Evolutionary conservation across 2,797 vertebrate species (phyloP).

Genomic region (Coracias cyanogaster): DNA sequence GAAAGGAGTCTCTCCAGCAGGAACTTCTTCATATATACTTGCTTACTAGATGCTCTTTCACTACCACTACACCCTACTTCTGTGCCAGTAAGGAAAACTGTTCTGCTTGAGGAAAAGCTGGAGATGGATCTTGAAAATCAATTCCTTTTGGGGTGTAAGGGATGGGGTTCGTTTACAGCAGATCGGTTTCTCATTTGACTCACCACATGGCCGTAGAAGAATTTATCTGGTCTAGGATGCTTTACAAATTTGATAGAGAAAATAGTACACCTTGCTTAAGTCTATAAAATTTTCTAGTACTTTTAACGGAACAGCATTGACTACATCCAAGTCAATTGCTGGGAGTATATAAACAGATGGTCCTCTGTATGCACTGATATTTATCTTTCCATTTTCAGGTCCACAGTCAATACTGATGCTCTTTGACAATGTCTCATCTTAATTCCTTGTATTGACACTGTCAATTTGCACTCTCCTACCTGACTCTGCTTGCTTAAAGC

Average conservation of each 20-base stretch:
- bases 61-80: not conserved
- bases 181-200: not conserved
- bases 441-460: not conserved
- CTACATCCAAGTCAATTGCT: not conserved
- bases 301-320: not conserved
- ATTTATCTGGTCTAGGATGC: not conserved
- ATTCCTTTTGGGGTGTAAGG: not conserved
- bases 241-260: not conserved
- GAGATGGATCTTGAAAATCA: not conserved
- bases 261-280: not conserved
- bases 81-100: not conserved
- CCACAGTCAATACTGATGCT: not conserved
- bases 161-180: not conserved
- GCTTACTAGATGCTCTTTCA: not conserved
- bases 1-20: not conserved
- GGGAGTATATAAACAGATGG: not conserved
- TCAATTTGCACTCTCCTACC: not conserved
- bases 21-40: not conserved
- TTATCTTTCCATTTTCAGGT: not conserved
- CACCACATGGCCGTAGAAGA: not conserved
- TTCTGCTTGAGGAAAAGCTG: not conserved
- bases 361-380: not conserved
- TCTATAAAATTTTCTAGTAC: not conserved
- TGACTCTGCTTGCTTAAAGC: not conserved
- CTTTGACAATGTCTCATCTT: not conserved